Percentiles rank a stretch among this genome's conserved stretches.
phyloP scores from a whole-genome alignment of 2,797 vertebrate species.

The Benthosema pterotum region DNA sequence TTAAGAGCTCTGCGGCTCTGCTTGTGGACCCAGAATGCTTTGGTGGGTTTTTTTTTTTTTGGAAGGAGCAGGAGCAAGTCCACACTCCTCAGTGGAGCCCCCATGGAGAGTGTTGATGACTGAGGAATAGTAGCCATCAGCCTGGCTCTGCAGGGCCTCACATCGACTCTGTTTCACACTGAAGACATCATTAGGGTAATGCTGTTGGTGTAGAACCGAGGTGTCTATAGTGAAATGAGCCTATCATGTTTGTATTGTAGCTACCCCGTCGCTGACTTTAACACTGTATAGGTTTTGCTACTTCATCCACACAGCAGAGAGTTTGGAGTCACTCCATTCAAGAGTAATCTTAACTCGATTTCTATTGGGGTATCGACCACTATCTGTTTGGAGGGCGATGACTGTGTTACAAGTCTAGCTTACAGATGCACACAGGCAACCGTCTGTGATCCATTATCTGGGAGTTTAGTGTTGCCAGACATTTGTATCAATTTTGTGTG shows the following conservation, averaged over 20 bases:
- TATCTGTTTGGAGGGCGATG: too few relatives aligned
- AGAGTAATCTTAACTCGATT: too few relatives aligned
- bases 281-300: neutral
- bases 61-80: conserved; percentile 37
- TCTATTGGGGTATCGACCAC: too few relatives aligned
- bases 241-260: conserved; percentile 4
- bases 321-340: too few relatives aligned
- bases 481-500: too few relatives aligned
- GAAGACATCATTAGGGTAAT: conserved; percentile 46
- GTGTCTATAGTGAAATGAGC: conserved; percentile 25
- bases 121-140: conserved; percentile 35
- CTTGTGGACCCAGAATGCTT: conserved; percentile 39
- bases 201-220: conserved; percentile 25
- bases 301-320: neutral
- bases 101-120: conserved; percentile 51
- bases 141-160: conserved; percentile 28
- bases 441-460: too few relatives aligned
- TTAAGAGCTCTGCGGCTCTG: conserved; percentile 46
- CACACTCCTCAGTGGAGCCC: conserved; percentile 21
- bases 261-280: too few relatives aligned
- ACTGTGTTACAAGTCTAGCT: too few relatives aligned
- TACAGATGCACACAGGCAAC: too few relatives aligned
- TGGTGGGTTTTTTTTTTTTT: conserved; percentile 50
- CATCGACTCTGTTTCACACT: conserved; percentile 33
- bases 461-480: too few relatives aligned